Percentiles rank a stretch among this genome's conserved stretches.
Conservation (phyloP, 2,797 vertebrate genomes). For the Mergus octosetaceus region DNA sequence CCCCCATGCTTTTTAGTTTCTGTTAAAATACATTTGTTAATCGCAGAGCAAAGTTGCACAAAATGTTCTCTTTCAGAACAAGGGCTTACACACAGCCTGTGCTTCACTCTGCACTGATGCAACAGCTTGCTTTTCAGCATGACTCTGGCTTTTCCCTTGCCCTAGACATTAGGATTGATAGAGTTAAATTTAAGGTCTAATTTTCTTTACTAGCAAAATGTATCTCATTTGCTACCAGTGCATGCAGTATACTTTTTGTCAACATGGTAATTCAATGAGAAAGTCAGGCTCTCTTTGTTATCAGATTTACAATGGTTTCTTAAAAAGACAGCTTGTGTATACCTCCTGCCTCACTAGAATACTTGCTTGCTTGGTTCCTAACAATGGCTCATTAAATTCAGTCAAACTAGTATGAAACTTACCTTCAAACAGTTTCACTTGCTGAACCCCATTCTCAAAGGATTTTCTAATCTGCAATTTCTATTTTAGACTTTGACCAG, state of each 20-base stretch:
- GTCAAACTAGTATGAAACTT: conserved; percentile 78
- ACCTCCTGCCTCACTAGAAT: conserved; percentile 71
- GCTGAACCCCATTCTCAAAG: conserved; percentile 75
- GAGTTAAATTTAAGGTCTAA: conserved; percentile 72
- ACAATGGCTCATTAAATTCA: conserved; percentile 82
- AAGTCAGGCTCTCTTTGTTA: conserved; percentile 72
- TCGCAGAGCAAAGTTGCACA: conserved; percentile 63
- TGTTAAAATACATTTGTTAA: conserved; percentile 49
- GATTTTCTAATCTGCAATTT: conserved; percentile 79
- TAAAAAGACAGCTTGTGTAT: conserved; percentile 72
- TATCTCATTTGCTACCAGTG: conserved; percentile 72
- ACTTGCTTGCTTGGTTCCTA: conserved; percentile 72
- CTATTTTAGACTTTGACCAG: conserved; percentile 73
- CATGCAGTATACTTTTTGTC: conserved; percentile 68
- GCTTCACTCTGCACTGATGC: neutral
- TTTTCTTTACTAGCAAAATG: conserved; percentile 72
- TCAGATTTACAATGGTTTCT: conserved; percentile 70
- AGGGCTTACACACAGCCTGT: conserved; percentile 40
- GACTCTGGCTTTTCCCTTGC: conserved; percentile 52
- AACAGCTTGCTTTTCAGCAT: conserved; percentile 74
- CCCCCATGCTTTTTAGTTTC: conserved; percentile 1
- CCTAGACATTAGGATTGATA: conserved; percentile 51
- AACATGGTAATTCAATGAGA: conserved; percentile 76
- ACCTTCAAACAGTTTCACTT: conserved; percentile 79
- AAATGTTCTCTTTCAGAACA: conserved; percentile 60